Base-by-base conservation (phyloP, 2,797 vertebrate genomes). In the Leptoclinus maculatus region DNA sequence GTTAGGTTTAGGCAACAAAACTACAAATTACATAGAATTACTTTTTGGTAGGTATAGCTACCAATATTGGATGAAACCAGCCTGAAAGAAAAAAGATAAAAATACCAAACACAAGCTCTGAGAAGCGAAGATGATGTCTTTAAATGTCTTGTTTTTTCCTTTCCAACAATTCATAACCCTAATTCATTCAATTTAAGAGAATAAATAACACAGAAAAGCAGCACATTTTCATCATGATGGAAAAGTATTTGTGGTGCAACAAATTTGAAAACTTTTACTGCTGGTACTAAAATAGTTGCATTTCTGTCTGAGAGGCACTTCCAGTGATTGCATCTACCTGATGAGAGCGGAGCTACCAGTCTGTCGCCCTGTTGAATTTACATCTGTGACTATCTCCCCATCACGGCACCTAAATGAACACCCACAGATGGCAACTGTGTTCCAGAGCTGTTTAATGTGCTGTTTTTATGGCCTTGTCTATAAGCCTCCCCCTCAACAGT, bases 371-470 rank as follows among this genome's bases (percentile, higher is more conserved):
- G 84, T 87, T 87, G 89, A 76, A 81, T 87, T 87, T 82, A 73
- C 85, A 86, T 89, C 88, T 89, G 88, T 79, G 78, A 79, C 76
- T 71, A 41, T 83, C 66, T 79, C 74, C 70, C 57, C 34, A 78
- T 79, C 75, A 78, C n/a, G 14, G 78, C 71, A 71, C 53, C 63
- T 80, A 82, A 84, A 86, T 82, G 85, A 27, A 87, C 84, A 86
- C 62, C 78, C 83, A 79, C 87, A 91, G 90, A 90, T 91, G 87
- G 84, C 64, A 78, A 65, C 75, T 75, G 79, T 66, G 75, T 67
- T 70, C 34, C 79, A 76, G 79, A 79, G 83, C 84, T 78, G 75
- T 72, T 79, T 83, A 87, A 87, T 88, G 71, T 49, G 75, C 63
- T 76, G 82, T 71, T 86, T 79, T 89, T 80, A 78, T 17, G 45